phyloP scores from a whole-genome alignment of 2,888 invertebrate genomes.

The Tortricodes alternella region DNA sequence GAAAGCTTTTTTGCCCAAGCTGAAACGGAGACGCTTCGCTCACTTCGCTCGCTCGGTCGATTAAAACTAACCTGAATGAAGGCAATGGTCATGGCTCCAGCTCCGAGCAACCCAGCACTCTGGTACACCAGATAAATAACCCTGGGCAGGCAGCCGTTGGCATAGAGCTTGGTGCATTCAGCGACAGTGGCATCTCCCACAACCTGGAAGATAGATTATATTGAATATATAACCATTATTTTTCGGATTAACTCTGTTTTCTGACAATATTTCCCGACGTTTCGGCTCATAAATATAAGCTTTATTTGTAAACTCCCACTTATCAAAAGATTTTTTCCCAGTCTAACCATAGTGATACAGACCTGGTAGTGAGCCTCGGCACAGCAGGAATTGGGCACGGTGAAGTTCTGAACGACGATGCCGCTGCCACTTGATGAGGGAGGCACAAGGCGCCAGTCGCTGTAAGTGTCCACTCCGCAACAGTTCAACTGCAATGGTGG shows the following conservation, averaged over 20 bases:
- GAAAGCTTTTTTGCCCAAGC: no score
- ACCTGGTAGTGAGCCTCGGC: constrained; percentile 50
- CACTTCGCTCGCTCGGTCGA: no score
- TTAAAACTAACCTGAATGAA: constrained; percentile 86
- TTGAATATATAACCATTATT: no score
- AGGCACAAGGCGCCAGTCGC: constrained; percentile 81
- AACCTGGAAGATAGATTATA: constrained; percentile 37
- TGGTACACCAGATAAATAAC: constrained; percentile 85
- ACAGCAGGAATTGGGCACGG: constrained; percentile 85
- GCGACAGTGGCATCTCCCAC: constrained; percentile 42
- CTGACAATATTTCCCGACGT: no score
- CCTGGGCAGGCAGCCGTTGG: constrained; percentile 84
- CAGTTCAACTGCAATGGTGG: constrained; percentile 83
- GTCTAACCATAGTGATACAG: no score
- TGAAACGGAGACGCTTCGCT: no score
- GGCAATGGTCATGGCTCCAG: constrained; percentile 90
- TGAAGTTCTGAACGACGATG: constrained; percentile 63
- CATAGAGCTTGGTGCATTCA: constrained; percentile 66
- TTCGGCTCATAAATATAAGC: no score
- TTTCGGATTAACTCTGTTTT: no score
- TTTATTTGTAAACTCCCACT: no score
- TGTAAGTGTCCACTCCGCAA: constrained; percentile 85
- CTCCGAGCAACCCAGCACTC: constrained; percentile 87
- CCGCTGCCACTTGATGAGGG: constrained; percentile 49
- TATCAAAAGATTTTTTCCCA: no score